A percentile compares a stretch with the other conserved stretches of the same genome.
Evolutionary conservation across 2,888 invertebrate genomes (phyloP).

Genomic region (Cenopis cana): DNA sequence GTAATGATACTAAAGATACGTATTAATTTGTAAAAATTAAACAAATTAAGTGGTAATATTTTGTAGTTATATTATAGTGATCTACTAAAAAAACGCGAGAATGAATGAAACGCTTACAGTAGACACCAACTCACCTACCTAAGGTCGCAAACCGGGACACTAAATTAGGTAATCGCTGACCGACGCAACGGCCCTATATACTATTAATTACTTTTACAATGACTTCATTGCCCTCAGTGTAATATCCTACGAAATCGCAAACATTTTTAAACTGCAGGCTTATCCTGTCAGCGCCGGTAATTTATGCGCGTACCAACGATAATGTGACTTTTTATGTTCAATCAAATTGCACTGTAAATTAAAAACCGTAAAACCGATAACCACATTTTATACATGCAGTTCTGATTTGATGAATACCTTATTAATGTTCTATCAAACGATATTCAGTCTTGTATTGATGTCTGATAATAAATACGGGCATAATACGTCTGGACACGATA

Average conservation of each 20-base stretch:
- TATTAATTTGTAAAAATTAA: too few species aligned
- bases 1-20: too few species aligned
- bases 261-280: slow-evolving; percentile 34
- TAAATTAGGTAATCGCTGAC: too few species aligned
- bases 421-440: slow-evolving; percentile 77
- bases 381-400: slow-evolving; percentile 70
- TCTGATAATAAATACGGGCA: slow-evolving; percentile 48
- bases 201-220: slow-evolving; percentile 3
- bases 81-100: too few species aligned
- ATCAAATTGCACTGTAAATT: slow-evolving; percentile 47
- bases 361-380: slow-evolving; percentile 64
- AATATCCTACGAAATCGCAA: slow-evolving; percentile 12
- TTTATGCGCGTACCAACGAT: slow-evolving; percentile 35
- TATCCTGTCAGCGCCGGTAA: slow-evolving; percentile 40
- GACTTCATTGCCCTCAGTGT: background rate
- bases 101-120: too few species aligned
- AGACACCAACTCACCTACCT: too few species aligned
- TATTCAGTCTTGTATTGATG: slow-evolving; percentile 60
- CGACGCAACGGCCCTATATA: background rate
- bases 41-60: too few species aligned
- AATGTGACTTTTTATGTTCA: slow-evolving; percentile 43
- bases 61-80: too few species aligned
- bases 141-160: too few species aligned
- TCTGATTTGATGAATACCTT: slow-evolving; percentile 66
- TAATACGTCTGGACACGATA: slow-evolving; percentile 61